Evolutionary conservation across 1,140 invertebrate genomes (phyloP).

Genomic region (Littorina saxatilis): DNA sequence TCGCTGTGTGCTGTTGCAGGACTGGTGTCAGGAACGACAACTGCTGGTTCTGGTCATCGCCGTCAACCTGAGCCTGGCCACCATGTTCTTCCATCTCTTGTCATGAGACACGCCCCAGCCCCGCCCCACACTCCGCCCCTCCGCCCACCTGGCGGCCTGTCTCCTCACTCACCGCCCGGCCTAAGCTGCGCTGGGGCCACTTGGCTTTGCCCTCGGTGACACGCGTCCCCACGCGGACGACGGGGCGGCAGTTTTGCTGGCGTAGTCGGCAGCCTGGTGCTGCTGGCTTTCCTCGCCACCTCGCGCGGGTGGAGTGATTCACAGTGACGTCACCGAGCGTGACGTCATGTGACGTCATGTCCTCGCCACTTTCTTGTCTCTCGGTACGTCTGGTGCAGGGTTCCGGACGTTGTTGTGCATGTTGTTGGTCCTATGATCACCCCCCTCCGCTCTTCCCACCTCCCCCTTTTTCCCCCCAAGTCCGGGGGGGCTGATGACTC

Average conservation of each 20-base stretch:
- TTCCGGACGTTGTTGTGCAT: conserved; percentile 1
- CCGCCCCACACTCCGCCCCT: background rate
- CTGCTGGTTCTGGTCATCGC: conserved; percentile 96
- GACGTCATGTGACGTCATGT: background rate
- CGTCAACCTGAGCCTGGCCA: conserved; percentile 96
- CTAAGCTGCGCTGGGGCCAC: background rate
- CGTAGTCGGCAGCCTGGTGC: background rate
- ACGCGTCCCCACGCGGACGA: too few species aligned
- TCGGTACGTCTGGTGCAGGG: conserved; percentile 29
- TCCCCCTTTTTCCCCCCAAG: background rate
- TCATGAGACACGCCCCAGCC: conserved; percentile 55
- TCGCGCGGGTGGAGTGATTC: too few species aligned
- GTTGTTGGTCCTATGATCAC: background rate
- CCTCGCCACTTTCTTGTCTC: background rate
- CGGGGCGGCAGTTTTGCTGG: too few species aligned
- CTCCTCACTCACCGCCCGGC: too few species aligned
- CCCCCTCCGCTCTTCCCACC: background rate
- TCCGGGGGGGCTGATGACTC: background rate
- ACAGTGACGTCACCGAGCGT: too few species aligned
- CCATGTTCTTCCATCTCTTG: conserved; percentile 95
- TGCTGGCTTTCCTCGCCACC: background rate
- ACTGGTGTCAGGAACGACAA: conserved; percentile 98
- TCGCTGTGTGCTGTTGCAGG: conserved; percentile 81
- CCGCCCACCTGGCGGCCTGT: background rate
- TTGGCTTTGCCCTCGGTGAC: background rate